A percentile compares a stretch with the other conserved stretches of the same genome.
These are phyloP conservation scores for Chionodraco myersi DNA, from an alignment of 2,113 vertebrate genomes.

Conservation along the genomic window DNA sequence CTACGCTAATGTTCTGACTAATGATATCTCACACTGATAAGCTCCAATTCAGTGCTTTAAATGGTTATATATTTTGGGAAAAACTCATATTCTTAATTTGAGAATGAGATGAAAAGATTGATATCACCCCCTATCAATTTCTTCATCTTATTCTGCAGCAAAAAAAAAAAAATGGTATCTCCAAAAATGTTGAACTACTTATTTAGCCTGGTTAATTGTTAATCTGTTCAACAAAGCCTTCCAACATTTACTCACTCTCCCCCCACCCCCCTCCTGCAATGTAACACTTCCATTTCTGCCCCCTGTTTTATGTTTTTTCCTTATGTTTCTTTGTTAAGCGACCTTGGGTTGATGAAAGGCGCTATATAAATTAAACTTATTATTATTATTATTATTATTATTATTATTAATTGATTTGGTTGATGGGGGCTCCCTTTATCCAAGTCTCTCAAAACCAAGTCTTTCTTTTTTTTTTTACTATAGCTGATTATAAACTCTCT, in stretches of 20 bases:
- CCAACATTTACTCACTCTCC: no score
- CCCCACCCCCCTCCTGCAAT: no score
- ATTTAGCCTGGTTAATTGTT: not conserved
- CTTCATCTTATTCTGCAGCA: not conserved
- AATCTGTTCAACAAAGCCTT: no score
- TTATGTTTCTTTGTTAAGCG: no score
- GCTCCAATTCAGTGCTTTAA: conserved; percentile 1
- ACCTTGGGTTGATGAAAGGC: no score
- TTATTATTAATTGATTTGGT: not conserved
- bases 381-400: no score
- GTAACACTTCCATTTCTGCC: no score
- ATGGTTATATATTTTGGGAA: not conserved
- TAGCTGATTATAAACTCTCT: no score
- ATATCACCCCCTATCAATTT: not conserved
- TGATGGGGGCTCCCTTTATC: not conserved
- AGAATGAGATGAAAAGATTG: no score
- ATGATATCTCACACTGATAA: not conserved
- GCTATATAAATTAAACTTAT: no score
- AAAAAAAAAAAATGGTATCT: not conserved
- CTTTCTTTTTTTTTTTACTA: not conserved
- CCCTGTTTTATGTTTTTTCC: no score
- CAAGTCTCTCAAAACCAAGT: not conserved
- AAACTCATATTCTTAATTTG: not conserved
- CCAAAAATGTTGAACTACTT: not conserved
- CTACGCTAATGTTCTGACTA: not conserved